Conservation (phyloP, 2,113 vertebrate species). For the Clinocottus analis region DNA sequence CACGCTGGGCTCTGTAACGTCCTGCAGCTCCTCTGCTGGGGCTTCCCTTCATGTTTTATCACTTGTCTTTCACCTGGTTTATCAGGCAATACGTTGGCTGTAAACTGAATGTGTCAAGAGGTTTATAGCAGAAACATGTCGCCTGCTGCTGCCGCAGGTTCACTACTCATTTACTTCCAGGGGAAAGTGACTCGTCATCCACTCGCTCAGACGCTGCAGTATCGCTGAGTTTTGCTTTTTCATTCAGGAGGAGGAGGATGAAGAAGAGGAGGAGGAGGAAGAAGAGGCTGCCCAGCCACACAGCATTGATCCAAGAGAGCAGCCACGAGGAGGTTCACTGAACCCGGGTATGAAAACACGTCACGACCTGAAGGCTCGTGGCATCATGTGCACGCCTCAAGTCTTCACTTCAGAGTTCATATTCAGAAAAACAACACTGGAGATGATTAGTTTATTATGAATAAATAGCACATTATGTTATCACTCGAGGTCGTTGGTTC, state of each 20-base stretch:
- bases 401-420: too few relatives aligned
- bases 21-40: not conserved
- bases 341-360: slow-evolving; percentile 75
- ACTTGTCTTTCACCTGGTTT: not conserved
- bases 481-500: not conserved
- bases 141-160: not conserved
- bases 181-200: not conserved
- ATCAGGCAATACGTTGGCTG: not conserved
- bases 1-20: not conserved
- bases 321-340: slow-evolving; percentile 51
- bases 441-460: not conserved
- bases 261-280: slow-evolving; percentile 38
- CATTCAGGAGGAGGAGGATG: slow-evolving; percentile 31
- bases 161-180: not conserved
- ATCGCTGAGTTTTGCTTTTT: not conserved
- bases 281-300: slow-evolving; percentile 5
- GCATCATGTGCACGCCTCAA: not conserved
- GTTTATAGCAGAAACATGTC: not conserved
- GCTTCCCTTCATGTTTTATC: not conserved
- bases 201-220: not conserved
- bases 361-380: not conserved
- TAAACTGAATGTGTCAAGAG: not conserved
- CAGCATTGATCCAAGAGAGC: slow-evolving; percentile 9
- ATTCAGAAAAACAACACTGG: not conserved
- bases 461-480: not conserved